Evolutionary conservation across 2,113 vertebrate species (phyloP), one percentile per base, ranked within the genome.

Genomic region (Nycticebus coucang): DNA sequence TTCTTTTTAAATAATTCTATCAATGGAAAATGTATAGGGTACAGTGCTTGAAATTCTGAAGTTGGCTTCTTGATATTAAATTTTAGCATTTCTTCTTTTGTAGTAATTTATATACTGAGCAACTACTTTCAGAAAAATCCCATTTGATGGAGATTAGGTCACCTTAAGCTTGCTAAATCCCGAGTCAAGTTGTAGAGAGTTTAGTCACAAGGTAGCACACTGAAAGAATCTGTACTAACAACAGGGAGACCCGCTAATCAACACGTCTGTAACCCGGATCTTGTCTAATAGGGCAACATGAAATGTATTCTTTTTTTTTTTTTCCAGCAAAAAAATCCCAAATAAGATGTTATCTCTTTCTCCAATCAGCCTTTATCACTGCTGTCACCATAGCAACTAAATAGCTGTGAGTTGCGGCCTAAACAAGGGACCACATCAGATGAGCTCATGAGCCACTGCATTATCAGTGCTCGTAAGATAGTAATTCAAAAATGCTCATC

Each of bases 1-100:
- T 96, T 97, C 97, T 97, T 98, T 98, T 97, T 98, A 98, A 98
- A 97, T 98, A 98, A 98, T 98, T 98, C 96, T 98, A 97, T 98
- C 79, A 1, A 94, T 98, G 92, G 95, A 98, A 98, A 98, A 98
- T 94, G 80, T 98, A 97, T 98, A 97, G 97, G 98, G 98, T 98
- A 97, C 89, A 77, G 98, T 98, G 96, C 94, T 98, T 98, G 97
- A 98, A 98, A 97, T 98, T 98, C 91, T 98, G 57, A 98, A 97
- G 88, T 98, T 98, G 96, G 84, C 79, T 97, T 89, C 98, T 98
- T 98, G 97, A 97, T 98, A 98, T 97, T 98, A 98, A 98, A 98
- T 98, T 98, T 98, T 98, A 96, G 97, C 97, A 97, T 96, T 98
- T 97, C 55, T 98, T 98, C 53, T 97, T 69, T 94, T 97, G 82